Conservation (phyloP, 2,888 invertebrate genomes). For the Hydraecia micacea region DNA sequence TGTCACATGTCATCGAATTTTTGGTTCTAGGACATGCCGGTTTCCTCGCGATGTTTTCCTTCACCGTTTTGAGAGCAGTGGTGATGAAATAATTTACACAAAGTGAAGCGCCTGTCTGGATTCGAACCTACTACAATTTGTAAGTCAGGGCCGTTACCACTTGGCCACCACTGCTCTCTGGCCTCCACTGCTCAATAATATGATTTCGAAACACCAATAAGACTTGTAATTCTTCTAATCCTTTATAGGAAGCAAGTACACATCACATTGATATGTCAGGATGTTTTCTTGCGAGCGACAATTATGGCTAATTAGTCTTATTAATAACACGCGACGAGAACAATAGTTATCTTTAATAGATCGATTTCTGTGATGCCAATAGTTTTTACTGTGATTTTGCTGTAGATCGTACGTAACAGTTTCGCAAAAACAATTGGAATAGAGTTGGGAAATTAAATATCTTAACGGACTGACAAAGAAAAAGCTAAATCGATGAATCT, state of each 20-base stretch:
- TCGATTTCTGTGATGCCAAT: constrained; percentile 2
- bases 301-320: constrained; percentile 2
- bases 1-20: no score
- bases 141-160: no score
- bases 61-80: no score
- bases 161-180: no score
- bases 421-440: neutral
- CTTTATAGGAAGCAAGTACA: neutral
- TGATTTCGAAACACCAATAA: neutral
- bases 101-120: no score
- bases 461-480: neutral
- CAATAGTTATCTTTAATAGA: neutral
- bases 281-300: neutral
- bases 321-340: constrained; percentile 2
- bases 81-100: no score
- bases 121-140: no score
- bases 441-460: neutral
- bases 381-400: neutral
- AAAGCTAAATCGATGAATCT: neutral
- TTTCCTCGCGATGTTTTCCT: no score
- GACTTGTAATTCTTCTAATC: neutral
- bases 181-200: no score
- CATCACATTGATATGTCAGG: neutral
- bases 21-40: no score
- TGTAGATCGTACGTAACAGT: neutral